phyloP scores from a whole-genome alignment of 1,140 invertebrate species.

The Drosophila neocordata region DNA sequence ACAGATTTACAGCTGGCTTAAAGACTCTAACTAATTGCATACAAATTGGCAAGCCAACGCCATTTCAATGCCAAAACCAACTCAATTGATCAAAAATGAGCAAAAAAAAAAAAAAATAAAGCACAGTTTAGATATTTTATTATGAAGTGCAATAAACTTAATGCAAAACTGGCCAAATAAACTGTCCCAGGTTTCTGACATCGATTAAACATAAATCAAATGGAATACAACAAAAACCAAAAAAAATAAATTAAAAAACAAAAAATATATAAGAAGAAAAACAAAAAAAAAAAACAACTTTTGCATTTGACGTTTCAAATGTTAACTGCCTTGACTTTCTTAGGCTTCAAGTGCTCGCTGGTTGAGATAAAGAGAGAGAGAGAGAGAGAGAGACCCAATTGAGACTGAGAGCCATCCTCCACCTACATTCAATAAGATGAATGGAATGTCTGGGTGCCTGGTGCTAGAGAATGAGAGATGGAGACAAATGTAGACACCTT shows the following conservation, averaged over 20 bases:
- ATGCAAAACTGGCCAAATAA: slow-evolving; percentile 52
- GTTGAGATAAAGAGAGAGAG: neutral
- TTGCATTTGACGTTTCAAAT: slow-evolving; percentile 53
- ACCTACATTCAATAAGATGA: neutral
- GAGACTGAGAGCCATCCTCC: slow-evolving; percentile 41
- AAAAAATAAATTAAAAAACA: slow-evolving; percentile 6
- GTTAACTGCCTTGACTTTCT: slow-evolving; percentile 68
- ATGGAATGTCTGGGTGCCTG: neutral
- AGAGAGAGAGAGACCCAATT: slow-evolving; percentile 14
- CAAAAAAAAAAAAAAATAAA: neutral
- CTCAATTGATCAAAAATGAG: slow-evolving; percentile 45
- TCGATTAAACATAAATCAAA: slow-evolving; percentile 67
- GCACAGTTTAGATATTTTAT: neutral
- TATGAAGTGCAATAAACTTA: slow-evolving; percentile 38
- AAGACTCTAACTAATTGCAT: slow-evolving; percentile 53
- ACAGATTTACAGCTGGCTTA: slow-evolving; percentile 55
- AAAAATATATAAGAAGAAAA: slow-evolving; percentile 24
- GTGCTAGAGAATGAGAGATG: slow-evolving; percentile 19
- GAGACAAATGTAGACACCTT: slow-evolving; percentile 45
- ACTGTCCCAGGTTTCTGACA: slow-evolving; percentile 22
- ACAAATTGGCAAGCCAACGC: slow-evolving; percentile 58
- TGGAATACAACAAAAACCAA: neutral
- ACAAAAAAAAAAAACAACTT: slow-evolving; percentile 49
- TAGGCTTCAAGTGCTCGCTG: slow-evolving; percentile 37
- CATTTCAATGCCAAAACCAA: slow-evolving; percentile 55